Evolutionary conservation across 1,140 invertebrate species (phyloP).

Genomic region (Drosophila repletoides): DNA sequence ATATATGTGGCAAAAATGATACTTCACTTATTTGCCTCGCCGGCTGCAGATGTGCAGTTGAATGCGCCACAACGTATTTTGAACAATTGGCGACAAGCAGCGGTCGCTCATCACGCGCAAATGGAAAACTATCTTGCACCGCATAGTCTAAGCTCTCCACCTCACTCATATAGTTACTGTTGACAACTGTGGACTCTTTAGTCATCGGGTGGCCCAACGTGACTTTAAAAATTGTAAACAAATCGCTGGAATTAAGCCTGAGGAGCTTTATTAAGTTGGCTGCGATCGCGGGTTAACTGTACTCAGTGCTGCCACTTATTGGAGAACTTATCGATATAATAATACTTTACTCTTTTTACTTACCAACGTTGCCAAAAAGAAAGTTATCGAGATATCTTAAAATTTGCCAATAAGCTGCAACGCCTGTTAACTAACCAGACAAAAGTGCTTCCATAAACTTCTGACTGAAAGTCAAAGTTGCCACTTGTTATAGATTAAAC

Average conservation of each 20-base stretch:
- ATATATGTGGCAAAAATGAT: constrained; percentile 29
- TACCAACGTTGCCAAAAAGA: no score
- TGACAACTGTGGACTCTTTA: neutral
- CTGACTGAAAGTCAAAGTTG: no score
- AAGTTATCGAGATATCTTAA: no score
- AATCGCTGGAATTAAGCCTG: neutral
- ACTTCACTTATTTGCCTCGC: constrained; percentile 31
- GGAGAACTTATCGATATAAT: neutral
- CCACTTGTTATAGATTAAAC: neutral
- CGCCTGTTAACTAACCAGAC: no score
- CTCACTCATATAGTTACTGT: constrained; percentile 1
- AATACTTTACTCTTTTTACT: no score
- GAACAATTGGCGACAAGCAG: constrained; percentile 34
- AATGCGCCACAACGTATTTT: constrained; percentile 42
- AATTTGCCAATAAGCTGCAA: no score
- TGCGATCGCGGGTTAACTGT: constrained; percentile 10
- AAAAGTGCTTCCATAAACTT: no score
- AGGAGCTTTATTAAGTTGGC: constrained; percentile 18
- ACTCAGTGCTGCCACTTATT: neutral
- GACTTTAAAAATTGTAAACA: neutral
- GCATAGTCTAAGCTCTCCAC: neutral
- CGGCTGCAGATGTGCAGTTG: constrained; percentile 1
- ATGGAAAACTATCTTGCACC: constrained; percentile 7
- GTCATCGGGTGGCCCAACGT: neutral
- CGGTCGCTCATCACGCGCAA: constrained; percentile 3